Evolutionary conservation across 2,113 vertebrate species (phyloP), one percentile per base, ranked within the genome.

Genomic region (Mastomys natalensis): DNA sequence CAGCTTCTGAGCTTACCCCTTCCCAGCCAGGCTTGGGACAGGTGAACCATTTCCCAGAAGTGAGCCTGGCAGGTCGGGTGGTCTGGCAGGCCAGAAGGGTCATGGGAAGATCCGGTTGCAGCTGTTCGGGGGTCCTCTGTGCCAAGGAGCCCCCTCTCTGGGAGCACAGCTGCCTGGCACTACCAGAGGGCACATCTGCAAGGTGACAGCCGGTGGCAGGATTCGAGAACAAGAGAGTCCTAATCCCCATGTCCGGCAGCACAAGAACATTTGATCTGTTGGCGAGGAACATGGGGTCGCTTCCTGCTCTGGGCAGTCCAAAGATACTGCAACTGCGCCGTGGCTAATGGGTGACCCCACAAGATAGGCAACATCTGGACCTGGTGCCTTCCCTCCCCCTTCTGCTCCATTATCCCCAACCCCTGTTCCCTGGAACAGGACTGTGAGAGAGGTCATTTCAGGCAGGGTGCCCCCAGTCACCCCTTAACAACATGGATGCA

Each of bases 131-230:
- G 76, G 37, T 43, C 53, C 72, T 5, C 0, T 0, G 3, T 53
- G 73, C 80, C 88, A 34, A 82, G 68, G 3, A 48, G 34, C 66
- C 77, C 87, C 84, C 10, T 82, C 87, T 17, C 4, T 88, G 94
- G 64, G 91, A 89, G 82, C 82, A 87, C 94, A 96, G 95, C 96
- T 91, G 94, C 94, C 82, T 62, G 95, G 93, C 93, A 64, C 15
- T 0, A 77, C 76, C 53, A 0, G 0, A 0, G 22, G 86, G 40
- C 11, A 40, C 17, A 82, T 85, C 48, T 55, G 34, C 55, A 22
- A 0, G 72, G 34, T n/a, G 51, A 76, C 70, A 45, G 48, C 85
- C 19, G 64, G 62, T 55, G 0, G 3, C 1, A 0, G 55, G 24
- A 53, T 13, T 31, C 5, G 1, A 87, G 70, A 64, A 68, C 82